phyloP scores from a whole-genome alignment of 2,888 invertebrate species.

The Petrophora chlorosata region DNA sequence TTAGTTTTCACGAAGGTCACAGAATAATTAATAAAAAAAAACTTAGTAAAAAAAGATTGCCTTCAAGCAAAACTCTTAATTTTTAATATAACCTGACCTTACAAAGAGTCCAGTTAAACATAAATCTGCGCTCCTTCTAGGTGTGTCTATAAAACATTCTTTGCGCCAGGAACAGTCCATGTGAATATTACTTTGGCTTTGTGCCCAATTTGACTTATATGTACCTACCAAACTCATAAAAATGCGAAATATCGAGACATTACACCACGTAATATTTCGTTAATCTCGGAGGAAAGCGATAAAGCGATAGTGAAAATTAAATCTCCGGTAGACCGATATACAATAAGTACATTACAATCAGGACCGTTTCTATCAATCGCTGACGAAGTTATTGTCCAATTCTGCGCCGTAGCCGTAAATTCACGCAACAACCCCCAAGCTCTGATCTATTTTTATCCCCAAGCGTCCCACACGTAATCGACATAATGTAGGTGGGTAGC shows the following conservation, averaged over 20 bases:
- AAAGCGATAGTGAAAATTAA: conserved; percentile 30
- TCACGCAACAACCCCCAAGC: conserved; percentile 38
- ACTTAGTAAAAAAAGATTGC: too few relatives aligned
- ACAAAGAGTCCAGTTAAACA: conserved; percentile 8
- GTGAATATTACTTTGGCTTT: conserved; percentile 25
- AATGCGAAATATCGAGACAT: conserved; percentile 7
- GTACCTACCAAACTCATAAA: conserved; percentile 19
- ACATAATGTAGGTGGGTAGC: conserved; percentile 14
- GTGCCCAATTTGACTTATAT: conserved; percentile 20
- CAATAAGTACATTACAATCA: conserved; percentile 39
- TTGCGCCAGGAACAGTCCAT: conserved; percentile 9
- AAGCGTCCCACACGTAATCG: conserved; percentile 30
- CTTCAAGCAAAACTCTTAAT: not conserved
- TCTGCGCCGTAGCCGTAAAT: conserved; percentile 37
- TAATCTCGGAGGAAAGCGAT: conserved; percentile 8
- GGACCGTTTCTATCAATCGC: conserved; percentile 37
- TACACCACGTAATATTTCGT: conserved; percentile 6
- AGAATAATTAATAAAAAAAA: too few relatives aligned
- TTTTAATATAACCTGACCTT: not conserved
- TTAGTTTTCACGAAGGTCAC: too few relatives aligned
- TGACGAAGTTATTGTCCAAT: conserved; percentile 40
- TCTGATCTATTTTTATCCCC: conserved; percentile 41
- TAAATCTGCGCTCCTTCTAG: conserved; percentile 6
- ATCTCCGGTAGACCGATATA: conserved; percentile 24
- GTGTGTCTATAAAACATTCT: conserved; percentile 14